Percentiles rank a stretch among this genome's conserved stretches.
Evolutionary conservation across 2,797 vertebrate genomes (phyloP).

Genomic region (Catharus ustulatus): DNA sequence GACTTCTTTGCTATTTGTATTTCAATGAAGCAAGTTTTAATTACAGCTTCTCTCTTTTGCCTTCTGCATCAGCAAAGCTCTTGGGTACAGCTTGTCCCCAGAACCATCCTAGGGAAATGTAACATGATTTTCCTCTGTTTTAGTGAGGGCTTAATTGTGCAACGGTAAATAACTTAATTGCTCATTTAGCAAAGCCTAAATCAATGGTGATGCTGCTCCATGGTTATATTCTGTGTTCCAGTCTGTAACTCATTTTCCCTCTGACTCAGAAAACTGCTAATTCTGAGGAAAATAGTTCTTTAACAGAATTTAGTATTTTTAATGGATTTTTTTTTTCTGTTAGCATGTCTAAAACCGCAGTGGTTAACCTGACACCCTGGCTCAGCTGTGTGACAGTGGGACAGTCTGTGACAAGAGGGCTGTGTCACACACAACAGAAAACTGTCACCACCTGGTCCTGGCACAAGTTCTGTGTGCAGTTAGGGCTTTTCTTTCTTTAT

Average conservation of each 20-base stretch:
- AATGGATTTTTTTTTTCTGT: not conserved
- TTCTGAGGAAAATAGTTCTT: not conserved
- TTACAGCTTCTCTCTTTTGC: not conserved
- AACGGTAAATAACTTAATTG: not conserved
- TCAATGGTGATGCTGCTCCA: not conserved
- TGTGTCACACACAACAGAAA: rapidly evolving
- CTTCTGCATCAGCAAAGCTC: not conserved
- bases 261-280: not conserved
- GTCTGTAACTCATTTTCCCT: not conserved
- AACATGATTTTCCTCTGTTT: not conserved
- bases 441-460: not conserved
- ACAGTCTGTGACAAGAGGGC: not conserved
- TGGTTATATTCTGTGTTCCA: not conserved
- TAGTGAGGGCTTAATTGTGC: not conserved
- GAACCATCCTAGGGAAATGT: not conserved
- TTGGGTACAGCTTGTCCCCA: not conserved
- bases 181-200: not conserved
- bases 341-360: not conserved
- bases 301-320: not conserved
- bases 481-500: not conserved
- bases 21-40: not conserved
- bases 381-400: not conserved
- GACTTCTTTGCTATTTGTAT: not conserved
- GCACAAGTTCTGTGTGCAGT: not conserved
- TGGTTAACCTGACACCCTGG: not conserved